Evolutionary conservation across 2,113 vertebrate genomes (phyloP).

Genomic region (Apeltes quadracus): DNA sequence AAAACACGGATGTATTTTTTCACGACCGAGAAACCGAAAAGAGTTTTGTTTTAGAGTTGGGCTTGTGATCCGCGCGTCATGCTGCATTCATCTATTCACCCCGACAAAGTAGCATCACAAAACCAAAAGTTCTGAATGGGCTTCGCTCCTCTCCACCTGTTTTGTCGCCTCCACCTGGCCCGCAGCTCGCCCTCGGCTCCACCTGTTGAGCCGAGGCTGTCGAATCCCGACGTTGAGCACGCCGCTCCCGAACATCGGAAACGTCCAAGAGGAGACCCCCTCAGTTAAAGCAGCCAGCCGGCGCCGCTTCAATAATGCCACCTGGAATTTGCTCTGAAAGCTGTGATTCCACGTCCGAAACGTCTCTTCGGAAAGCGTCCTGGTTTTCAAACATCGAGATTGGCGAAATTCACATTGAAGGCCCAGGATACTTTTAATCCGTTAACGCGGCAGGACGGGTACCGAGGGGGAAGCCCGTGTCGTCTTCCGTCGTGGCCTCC

Average conservation of each 20-base stretch:
- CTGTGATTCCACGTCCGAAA: conserved; percentile 35
- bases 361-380: too few species aligned
- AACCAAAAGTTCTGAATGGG: conserved; percentile 11
- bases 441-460: not conserved
- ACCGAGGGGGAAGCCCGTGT: not conserved
- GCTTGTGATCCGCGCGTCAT: not conserved
- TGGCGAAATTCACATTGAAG: not conserved
- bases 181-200: conserved; percentile 27
- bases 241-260: conserved; percentile 8
- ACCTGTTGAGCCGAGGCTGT: conserved; percentile 47
- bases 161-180: conserved; percentile 33
- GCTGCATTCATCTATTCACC: too few species aligned
- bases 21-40: not conserved
- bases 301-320: conserved; percentile 70
- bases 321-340: conserved; percentile 48
- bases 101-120: not conserved
- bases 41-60: not conserved
- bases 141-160: conserved; percentile 26
- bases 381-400: not conserved
- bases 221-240: conserved; percentile 51
- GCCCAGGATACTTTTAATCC: not conserved
- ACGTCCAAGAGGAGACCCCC: conserved; percentile 43
- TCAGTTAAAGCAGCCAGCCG: conserved; percentile 50
- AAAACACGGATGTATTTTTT: not conserved
- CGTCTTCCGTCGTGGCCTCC: conserved; percentile 13